Percentiles rank a stretch among this genome's conserved stretches.
These are phyloP conservation scores for Yasuhikotakia modesta DNA, from an alignment of 2,797 vertebrate species.

Conservation along the genomic window DNA sequence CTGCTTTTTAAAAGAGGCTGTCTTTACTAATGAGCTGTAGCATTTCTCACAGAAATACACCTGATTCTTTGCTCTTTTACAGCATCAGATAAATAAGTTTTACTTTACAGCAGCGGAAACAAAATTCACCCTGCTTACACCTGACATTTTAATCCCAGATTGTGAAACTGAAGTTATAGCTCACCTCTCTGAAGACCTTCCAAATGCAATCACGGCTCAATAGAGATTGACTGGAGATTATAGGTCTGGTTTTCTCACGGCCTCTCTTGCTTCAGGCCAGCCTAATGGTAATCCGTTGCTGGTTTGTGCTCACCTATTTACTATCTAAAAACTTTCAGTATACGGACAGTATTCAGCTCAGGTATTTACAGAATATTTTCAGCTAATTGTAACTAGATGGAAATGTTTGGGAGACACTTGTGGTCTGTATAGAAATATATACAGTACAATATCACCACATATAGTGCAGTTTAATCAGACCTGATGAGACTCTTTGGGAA, in stretches of 20 bases:
- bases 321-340: constrained; percentile 44
- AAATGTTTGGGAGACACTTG: too few relatives aligned
- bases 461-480: too few relatives aligned
- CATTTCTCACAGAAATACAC: not conserved
- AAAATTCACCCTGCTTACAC: not conserved
- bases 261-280: constrained; percentile 33
- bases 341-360: not conserved
- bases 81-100: constrained; percentile 11
- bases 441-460: too few relatives aligned
- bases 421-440: too few relatives aligned
- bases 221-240: constrained; percentile 69
- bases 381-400: not conserved
- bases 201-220: constrained; percentile 62
- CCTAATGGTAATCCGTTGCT: constrained; percentile 54
- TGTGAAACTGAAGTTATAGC: constrained; percentile 14
- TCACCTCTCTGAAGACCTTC: constrained; percentile 38
- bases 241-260: constrained; percentile 34
- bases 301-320: constrained; percentile 60
- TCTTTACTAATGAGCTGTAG: constrained; percentile 35
- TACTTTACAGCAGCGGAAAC: constrained; percentile 2
- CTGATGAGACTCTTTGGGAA: too few relatives aligned
- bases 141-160: constrained; percentile 1
- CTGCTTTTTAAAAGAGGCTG: not conserved
- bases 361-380: not conserved
- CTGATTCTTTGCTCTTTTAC: not conserved